phyloP scores from a whole-genome alignment of 2,888 invertebrate genomes.

The Trachelus iudaicus region DNA sequence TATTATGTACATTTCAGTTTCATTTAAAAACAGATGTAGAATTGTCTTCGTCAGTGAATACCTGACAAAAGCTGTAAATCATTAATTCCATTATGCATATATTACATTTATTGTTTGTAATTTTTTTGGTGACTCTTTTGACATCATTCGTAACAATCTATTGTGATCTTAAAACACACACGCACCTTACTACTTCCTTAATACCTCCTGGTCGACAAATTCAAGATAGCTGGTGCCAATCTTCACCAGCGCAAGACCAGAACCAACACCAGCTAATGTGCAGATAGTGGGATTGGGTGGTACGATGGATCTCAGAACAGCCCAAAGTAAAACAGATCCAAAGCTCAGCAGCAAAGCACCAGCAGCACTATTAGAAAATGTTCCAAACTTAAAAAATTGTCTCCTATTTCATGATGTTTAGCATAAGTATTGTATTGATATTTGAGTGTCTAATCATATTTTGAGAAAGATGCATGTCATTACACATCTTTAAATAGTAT shows the following conservation, averaged over 20 bases:
- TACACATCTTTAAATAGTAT: no score
- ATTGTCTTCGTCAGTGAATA: no score
- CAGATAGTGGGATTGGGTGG: slow-evolving; percentile 77
- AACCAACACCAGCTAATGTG: slow-evolving; percentile 76
- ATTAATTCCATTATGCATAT: background rate
- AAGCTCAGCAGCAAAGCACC: slow-evolving; percentile 87
- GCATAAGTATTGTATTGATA: no score
- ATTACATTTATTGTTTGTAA: background rate
- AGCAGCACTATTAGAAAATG: slow-evolving; percentile 66
- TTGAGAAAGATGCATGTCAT: no score
- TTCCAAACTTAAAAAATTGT: no score
- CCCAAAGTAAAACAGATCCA: slow-evolving; percentile 91
- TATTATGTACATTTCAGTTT: no score
- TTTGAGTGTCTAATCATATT: no score
- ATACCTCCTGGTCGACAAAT: slow-evolving; percentile 72
- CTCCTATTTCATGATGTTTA: no score
- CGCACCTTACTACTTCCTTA: slow-evolving; percentile 64
- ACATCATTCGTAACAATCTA: no score
- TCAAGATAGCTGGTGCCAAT: slow-evolving; percentile 74
- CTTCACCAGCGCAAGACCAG: slow-evolving; percentile 75
- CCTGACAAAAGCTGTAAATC: no score
- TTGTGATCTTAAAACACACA: no score
- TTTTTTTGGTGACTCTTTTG: background rate
- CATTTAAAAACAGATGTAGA: no score
- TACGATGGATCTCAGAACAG: slow-evolving; percentile 82